A percentile compares a stretch with the other conserved stretches of the same genome.
Evolutionary conservation across 1,140 invertebrate species (phyloP).

Genomic region (Notospermus geniculatus): DNA sequence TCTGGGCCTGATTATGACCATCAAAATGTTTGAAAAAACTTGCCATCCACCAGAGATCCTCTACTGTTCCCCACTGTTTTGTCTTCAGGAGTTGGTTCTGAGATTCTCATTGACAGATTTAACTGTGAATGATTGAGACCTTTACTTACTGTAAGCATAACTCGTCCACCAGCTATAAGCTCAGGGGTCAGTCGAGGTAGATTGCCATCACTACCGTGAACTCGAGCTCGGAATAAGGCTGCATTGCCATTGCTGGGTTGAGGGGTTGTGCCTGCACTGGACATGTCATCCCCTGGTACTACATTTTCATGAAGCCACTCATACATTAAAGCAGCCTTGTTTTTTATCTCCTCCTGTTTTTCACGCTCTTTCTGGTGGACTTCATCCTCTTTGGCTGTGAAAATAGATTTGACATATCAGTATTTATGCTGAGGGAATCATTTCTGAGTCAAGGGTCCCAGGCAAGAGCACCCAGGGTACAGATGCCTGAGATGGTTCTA

Average conservation of each 20-base stretch:
- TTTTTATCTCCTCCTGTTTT: conserved; percentile 28
- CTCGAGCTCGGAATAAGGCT: not conserved
- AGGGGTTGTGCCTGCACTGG: not conserved
- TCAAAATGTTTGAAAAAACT: no score
- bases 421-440: no score
- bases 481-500: no score
- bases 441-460: no score
- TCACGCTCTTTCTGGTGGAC: conserved; percentile 30
- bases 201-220: conserved; percentile 24
- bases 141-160: conserved; percentile 32
- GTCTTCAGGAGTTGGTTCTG: no score
- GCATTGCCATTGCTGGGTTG: not conserved
- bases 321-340: conserved; percentile 33
- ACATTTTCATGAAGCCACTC: conserved; percentile 53
- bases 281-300: conserved; percentile 28
- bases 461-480: no score
- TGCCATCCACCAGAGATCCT: no score
- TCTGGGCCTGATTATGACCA: no score
- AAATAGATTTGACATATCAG: no score
- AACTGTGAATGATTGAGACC: no score
- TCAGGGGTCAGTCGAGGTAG: conserved; percentile 29
- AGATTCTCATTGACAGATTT: no score
- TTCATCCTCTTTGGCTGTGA: conserved; percentile 31
- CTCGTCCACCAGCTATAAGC: conserved; percentile 26
- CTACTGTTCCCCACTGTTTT: no score